These are phyloP conservation scores for Buphagus erythrorhynchus DNA, from an alignment of 2,797 vertebrate genomes.

Conservation along the genomic window DNA sequence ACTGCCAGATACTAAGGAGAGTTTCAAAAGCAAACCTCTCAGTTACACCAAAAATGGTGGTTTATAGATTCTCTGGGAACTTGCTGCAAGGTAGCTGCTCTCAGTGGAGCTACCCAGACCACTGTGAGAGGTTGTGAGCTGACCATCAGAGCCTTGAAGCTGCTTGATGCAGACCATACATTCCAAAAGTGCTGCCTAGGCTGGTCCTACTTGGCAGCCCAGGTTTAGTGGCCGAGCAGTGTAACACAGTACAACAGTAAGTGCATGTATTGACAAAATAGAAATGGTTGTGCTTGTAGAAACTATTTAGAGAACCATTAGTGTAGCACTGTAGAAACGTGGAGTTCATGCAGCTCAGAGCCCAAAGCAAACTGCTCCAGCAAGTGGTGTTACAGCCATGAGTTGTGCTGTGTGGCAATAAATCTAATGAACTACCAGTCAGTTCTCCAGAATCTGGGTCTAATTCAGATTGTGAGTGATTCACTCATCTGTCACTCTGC, in stretches of 20 bases:
- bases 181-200: neutral
- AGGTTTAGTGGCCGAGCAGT: neutral
- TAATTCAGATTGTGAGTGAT: neutral
- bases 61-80: neutral
- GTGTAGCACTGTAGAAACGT: neutral
- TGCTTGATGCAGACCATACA: neutral
- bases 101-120: neutral
- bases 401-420: neutral
- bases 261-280: neutral
- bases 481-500: neutral
- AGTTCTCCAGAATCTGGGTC: neutral
- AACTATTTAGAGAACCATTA: neutral
- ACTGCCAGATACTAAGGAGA: neutral
- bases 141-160: neutral
- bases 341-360: neutral
- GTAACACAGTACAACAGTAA: neutral
- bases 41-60: neutral
- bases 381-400: neutral
- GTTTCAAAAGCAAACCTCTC: neutral
- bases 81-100: neutral
- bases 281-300: neutral
- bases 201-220: neutral
- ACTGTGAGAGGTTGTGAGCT: neutral
- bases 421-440: neutral
- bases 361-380: neutral